Conservation (phyloP, 2,888 invertebrate genomes). For the Spisula subtruncata region DNA sequence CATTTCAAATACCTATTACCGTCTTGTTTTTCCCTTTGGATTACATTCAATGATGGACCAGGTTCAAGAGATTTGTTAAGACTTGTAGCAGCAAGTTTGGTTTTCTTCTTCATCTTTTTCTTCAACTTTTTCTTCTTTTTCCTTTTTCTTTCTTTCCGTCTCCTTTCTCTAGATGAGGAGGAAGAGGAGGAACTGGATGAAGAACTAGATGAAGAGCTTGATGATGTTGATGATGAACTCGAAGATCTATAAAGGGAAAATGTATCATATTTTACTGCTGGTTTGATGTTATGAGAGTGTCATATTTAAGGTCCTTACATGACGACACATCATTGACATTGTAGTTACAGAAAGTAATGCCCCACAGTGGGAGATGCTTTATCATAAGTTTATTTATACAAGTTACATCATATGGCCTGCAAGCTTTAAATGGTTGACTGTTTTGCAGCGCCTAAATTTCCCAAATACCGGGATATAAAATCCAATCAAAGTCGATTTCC, state of each 20-base stretch:
- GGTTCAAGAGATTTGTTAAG: conserved; percentile 47
- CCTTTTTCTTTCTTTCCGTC: conserved; percentile 70
- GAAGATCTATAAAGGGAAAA: background rate
- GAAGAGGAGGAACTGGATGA: conserved; percentile 70
- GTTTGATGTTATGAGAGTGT: too few relatives aligned
- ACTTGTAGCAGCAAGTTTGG: conserved; percentile 42
- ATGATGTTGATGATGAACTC: conserved; percentile 56
- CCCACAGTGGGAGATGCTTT: too few relatives aligned
- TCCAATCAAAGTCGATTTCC: too few relatives aligned
- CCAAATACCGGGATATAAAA: too few relatives aligned
- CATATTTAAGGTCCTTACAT: too few relatives aligned
- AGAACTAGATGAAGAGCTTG: conserved; percentile 58
- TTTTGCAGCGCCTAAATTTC: too few relatives aligned
- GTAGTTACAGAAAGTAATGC: too few relatives aligned
- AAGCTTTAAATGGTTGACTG: too few relatives aligned
- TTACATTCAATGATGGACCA: background rate
- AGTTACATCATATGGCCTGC: too few relatives aligned
- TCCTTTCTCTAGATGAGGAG: conserved; percentile 64
- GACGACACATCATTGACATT: too few relatives aligned
- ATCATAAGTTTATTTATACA: too few relatives aligned
- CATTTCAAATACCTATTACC: conserved; percentile 67
- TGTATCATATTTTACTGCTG: too few relatives aligned
- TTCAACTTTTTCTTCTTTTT: conserved; percentile 75
- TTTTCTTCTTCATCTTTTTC: conserved; percentile 70
- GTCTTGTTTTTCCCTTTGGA: conserved; percentile 50